Percentiles rank a stretch among this genome's conserved stretches.
Evolutionary conservation across 2,888 invertebrate genomes (phyloP).

Genomic region (Synanthedon andrenaeformis): DNA sequence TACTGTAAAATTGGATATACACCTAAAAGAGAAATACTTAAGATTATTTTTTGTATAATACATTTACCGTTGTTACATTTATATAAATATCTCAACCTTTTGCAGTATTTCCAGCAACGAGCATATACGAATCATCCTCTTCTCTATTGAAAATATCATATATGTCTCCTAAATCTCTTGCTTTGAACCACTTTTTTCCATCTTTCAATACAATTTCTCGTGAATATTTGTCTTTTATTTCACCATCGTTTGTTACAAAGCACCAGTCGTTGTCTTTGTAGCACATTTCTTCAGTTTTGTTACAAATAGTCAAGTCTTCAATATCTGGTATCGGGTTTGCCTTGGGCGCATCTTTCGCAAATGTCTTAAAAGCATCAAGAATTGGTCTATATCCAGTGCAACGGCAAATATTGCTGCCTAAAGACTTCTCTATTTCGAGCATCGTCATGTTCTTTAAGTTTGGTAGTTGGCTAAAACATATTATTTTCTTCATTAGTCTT

Average conservation of each 20-base stretch:
- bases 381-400: conserved; percentile 85
- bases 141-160: conserved; percentile 57
- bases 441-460: conserved; percentile 53
- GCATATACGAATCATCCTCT: conserved; percentile 59
- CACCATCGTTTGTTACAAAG: conserved; percentile 15
- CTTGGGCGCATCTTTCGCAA: conserved; percentile 70
- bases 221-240: conserved; percentile 18
- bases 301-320: conserved; percentile 23
- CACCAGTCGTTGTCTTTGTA: conserved; percentile 26
- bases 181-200: conserved; percentile 64
- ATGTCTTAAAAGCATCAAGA: conserved; percentile 81
- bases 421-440: conserved; percentile 78
- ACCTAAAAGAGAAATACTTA: conserved; percentile 2
- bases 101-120: conserved; percentile 80
- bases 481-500: too few relatives aligned
- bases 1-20: conserved; percentile 4
- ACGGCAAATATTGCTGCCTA: conserved; percentile 83
- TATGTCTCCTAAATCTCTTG: conserved; percentile 56
- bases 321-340: conserved; percentile 47
- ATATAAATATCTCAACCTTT: conserved; percentile 59
- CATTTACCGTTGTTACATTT: too few relatives aligned
- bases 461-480: conserved; percentile 18
- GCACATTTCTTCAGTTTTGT: conserved; percentile 15
- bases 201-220: conserved; percentile 37
- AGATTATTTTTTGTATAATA: too few relatives aligned